A percentile compares a stretch with the other conserved stretches of the same genome.
These are phyloP conservation scores for Anguilla anguilla DNA, from an alignment of 2,797 vertebrate genomes.

Conservation along the genomic window DNA sequence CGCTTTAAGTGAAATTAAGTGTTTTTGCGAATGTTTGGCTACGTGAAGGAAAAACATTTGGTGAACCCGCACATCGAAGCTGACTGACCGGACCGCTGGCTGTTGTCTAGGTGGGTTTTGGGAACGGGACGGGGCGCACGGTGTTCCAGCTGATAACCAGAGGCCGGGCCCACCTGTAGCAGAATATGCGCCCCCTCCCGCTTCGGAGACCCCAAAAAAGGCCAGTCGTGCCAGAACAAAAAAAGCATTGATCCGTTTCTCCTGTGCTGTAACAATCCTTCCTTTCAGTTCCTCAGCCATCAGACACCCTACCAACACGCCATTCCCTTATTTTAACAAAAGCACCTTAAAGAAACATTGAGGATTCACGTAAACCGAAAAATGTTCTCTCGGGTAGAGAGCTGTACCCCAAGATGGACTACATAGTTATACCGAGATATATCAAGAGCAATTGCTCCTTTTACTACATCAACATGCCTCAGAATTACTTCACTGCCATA, in stretches of 20 bases:
- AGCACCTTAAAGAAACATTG: constrained; percentile 68
- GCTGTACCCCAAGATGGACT: constrained; percentile 1
- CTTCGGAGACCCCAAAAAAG: neutral
- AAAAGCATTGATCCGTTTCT: neutral
- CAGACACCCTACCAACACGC: constrained; percentile 11
- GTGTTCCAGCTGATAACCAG: neutral
- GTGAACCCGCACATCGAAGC: neutral
- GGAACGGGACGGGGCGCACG: neutral
- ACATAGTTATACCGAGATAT: neutral
- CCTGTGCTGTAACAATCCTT: neutral
- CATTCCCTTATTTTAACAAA: constrained; percentile 52
- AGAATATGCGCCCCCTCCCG: neutral
- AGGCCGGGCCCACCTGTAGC: neutral
- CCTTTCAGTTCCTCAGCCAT: neutral
- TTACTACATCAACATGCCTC: constrained; percentile 63
- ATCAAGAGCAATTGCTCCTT: constrained; percentile 3
- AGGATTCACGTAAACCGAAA: constrained; percentile 48
- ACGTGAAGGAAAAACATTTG: neutral
- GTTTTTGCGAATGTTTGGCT: constrained; percentile 42
- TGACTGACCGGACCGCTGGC: neutral
- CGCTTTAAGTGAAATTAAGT: constrained; percentile 50
- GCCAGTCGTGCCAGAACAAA: neutral
- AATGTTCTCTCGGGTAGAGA: constrained; percentile 22
- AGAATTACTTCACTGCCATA: constrained; percentile 68
- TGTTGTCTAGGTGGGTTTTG: neutral